These are phyloP conservation scores for Archocentrus centrarchus DNA, from an alignment of 2,113 vertebrate species.

Conservation along the genomic window DNA sequence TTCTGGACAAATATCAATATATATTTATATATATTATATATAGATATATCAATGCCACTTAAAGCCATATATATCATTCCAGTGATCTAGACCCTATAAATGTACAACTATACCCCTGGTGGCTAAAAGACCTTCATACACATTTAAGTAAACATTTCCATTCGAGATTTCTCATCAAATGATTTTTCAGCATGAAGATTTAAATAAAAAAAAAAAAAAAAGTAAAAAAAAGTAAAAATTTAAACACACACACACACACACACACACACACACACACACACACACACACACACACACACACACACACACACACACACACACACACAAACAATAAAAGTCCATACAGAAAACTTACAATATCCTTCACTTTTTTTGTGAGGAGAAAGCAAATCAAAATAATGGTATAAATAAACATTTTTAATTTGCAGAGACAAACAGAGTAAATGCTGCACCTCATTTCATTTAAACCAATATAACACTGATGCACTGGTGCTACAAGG, in stretches of 20 bases:
- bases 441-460: conserved; percentile 38
- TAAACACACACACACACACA: no score
- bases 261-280: no score
- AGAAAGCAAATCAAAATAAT: not conserved
- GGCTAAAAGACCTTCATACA: conserved; percentile 78
- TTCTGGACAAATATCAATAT: conserved; percentile 82
- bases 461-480: conserved; percentile 5
- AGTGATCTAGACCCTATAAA: conserved; percentile 81
- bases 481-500: not conserved
- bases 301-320: no score
- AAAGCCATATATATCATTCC: conserved; percentile 83
- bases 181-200: conserved; percentile 66
- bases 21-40: conserved; percentile 71
- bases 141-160: conserved; percentile 77
- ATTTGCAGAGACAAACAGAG: conserved; percentile 12
- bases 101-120: conserved; percentile 81
- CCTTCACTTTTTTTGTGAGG: not conserved
- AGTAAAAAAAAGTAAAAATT: no score
- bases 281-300: no score
- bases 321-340: conserved; percentile 3
- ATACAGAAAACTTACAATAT: conserved; percentile 31
- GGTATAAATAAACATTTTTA: not conserved
- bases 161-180: conserved; percentile 73
- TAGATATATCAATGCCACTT: conserved; percentile 81
- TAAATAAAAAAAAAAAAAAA: conserved; percentile 2